Evolutionary conservation across 2,797 vertebrate species (phyloP), one percentile per base, ranked within the genome.

Genomic region (Acanthurus lineatus): DNA sequence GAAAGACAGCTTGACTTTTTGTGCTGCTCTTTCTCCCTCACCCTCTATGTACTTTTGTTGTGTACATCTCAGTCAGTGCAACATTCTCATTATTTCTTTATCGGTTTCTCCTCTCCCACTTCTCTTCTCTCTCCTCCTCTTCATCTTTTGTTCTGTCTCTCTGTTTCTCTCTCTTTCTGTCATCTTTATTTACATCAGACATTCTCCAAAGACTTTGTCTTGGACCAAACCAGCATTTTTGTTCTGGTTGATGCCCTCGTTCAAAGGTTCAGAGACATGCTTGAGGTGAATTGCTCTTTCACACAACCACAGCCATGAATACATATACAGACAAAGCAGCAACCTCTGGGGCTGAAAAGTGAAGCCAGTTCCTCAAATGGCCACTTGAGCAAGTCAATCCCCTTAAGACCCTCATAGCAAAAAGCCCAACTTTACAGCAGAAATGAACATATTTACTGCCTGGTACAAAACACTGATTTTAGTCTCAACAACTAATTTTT

Each of bases 201-300:
- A 82, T 79, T 94, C 95, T 47, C 81, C 54, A 7, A 87, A 77
- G 94, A 91, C 82, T 94, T 91, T 90, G 88, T 94, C 65, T 85
- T 95, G 22, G 93, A 95, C 85, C 93, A 94, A 89, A 94, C 93
- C 58, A 91, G 89, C 49, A 92, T 95, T 90, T 97, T 96, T 69
- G 92, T 95, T 74, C 91, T 94, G 78, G 92, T 95, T 45, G 96
- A 96, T 76, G 95, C 94, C 17, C 96, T 96, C 16, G 82, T 96
- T 66, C 94, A 95, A 72, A 94, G 95, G 76, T 96, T 96, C 90
- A 94, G 92, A 81, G 93, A 95, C 74, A 93, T 96, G 22, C 92
- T 95, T 60, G 94, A 95, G 94, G 95, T 96, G 87, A 71, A 93
- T 80, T 73, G 47, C 62, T 66, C 48, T 77, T 45, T 20, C 65